Evolutionary conservation across 1,140 invertebrate species (phyloP), one percentile per base, ranked within the genome.

Genomic region (Conus betulinus): DNA sequence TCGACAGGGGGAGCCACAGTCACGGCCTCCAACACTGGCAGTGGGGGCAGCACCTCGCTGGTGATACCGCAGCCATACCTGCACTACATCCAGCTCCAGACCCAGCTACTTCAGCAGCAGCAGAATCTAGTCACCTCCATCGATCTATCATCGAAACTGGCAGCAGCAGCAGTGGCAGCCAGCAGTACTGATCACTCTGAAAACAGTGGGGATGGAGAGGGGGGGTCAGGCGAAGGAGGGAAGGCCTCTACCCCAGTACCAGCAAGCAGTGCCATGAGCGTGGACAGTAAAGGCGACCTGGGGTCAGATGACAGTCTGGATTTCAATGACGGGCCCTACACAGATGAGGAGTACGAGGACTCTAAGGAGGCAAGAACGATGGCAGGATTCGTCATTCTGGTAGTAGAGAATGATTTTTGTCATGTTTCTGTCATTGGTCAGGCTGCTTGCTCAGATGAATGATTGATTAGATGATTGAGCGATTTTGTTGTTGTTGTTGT

Each of bases 371-470:
- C 25, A 91, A 92, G 53, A 84, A 87, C 17, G 89, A 88, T 88
- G 92, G 90, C 57, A 76, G 92, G 39, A 93, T 92, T 23, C 88
- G 93, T 53, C 91, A 92, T 60, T 92, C 91, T 79, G 91, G 91
- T 92, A 88, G 88, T 90, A 83, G 85, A 84, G 76, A 39, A 27
- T 71, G 20, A 76, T 83, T 55, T 82, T 60, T 67, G 23, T 10
- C 10, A 25, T 81, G 15, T 53, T 23, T 81, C 51, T 53, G 57
- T 13, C 39, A 39, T 39, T 39, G 39, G 11, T 67, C 20, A 23
- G 11, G 71, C 71, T 74, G 20, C 71, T 20, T 74, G 20, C 20
- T 8, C 8, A 60, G 57, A 15, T 60, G 57, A 60, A 8, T 60
- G 57, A 2, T 15, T 60, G 57, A 60, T 60, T 60, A 15, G 57